Evolutionary conservation across 2,888 invertebrate species (phyloP), one percentile per base, ranked within the genome.

Genomic region (Caradrina clavipalpis): DNA sequence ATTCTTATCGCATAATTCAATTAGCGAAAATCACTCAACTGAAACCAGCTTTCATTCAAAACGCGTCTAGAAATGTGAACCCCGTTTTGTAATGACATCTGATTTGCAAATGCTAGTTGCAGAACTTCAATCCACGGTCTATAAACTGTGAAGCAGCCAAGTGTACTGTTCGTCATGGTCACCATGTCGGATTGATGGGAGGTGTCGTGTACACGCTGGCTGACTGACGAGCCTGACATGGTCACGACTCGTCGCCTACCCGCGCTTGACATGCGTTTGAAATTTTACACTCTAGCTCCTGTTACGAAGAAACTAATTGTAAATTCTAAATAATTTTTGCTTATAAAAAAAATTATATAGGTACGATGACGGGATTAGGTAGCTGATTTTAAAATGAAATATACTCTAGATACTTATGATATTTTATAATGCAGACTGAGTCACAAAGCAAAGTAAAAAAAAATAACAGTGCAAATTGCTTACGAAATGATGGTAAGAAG

Each of bases 201-300:
- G 84, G 87, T 87, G 88, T 90, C 87, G 76, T 79, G 78, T 86
- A 82, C 78, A 84, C 81, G 84, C 78, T 81, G 81, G 75, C 79
- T 79, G 83, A 85, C 80, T 82, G 83, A 80, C 85, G 73, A 80
- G 83, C 81, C 78, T 87, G 91, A 87, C 91, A 82, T 89, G 87
- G 93, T 94, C 92, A 93, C 92, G 94, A 94, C 87, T 93, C 93
- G 92, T 92, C 95, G 91, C 92, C 89, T 88, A 66, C 73, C 68
- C 78, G 82, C 86, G 81, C 86, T 83, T 81, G 87, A 89, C 87
- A 81, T 80, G 81, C 88, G 87, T 94, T 93, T 94, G 94, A 92
- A 93, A 95, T 83, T 75, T 64, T 84, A 94, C 84, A 88, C 92
- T 84, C 10, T 49, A 53, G 59, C 65, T 81, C 80, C 22, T 71